Conservation (phyloP, 2,888 invertebrate genomes). For the Caprella mutica region DNA sequence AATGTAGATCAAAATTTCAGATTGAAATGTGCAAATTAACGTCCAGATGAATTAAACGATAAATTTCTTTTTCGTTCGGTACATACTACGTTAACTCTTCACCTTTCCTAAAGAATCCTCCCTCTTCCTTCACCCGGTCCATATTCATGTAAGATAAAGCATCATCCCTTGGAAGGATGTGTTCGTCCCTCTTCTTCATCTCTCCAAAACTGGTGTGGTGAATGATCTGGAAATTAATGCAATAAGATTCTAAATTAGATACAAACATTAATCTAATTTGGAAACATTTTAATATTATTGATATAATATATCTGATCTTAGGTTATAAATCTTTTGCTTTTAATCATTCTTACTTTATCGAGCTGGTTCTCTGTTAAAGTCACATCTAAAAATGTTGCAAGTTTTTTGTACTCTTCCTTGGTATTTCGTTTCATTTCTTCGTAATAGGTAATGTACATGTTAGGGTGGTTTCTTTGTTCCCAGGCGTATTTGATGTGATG, state of each 20-base stretch:
- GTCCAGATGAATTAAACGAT: no score
- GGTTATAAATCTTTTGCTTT: no score
- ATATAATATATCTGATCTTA: no score
- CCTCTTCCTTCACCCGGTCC: not conserved
- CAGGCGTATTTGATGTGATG: constrained; percentile 22
- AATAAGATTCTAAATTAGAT: not conserved
- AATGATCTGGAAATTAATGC: constrained; percentile 17
- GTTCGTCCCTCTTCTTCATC: constrained; percentile 20
- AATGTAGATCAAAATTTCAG: no score
- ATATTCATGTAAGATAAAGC: not conserved
- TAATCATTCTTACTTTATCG: constrained; percentile 11
- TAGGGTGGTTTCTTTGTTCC: constrained; percentile 12
- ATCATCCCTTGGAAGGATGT: not conserved
- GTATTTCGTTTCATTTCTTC: constrained; percentile 22
- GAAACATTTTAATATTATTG: no score
- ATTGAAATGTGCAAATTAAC: no score
- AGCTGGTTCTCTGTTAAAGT: constrained; percentile 19
- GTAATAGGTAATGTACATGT: constrained; percentile 21
- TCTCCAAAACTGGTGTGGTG: constrained; percentile 27
- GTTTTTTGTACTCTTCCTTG: constrained; percentile 15
- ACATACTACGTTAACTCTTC: no score
- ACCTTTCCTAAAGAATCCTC: constrained; percentile 24
- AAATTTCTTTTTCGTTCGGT: no score
- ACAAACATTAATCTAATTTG: not conserved
- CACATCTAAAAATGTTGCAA: constrained; percentile 17